Base-by-base conservation (phyloP, 64 coral and sea anemone genomes). In the Orbicella faveolata region DNA sequence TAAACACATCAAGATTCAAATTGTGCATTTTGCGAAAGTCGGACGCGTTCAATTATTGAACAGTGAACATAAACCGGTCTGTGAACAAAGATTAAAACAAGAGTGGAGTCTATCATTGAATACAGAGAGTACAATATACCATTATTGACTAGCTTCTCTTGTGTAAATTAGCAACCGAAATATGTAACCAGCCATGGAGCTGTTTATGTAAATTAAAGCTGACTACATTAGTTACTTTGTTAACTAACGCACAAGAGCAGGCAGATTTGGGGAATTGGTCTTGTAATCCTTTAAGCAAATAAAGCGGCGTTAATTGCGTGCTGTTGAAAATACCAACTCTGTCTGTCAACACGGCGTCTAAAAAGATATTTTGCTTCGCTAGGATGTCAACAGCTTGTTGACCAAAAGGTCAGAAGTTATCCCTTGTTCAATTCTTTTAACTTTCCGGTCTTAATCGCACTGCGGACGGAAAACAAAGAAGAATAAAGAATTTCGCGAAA, bases 281-380 rank as follows among this genome's bases (percentile, higher is more conserved):
- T 63, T 34, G 13, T 81, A 35, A 81, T 63, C 79, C 57, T 81
- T 41, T 83, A 68, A 83, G 62, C 63, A 23, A 55, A 67, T 65
- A 39, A 36, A 83, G 61, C 33, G 18, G 7, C 13, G 77, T 57
- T 79, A 57, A 79, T 79, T 33, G 23, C 51, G 17, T 52, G 20
- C 41, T 23, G 17, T 78, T 23, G 37, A 21, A 53, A 59, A 17
- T 23, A 48, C 18, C 9, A 20, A 8, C 75, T 78, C 39, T 62
- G 26, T 35, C 54, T 62, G 26, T 35, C 54, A 81, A 62, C 15
- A 81, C 25, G 54, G 55, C 9, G 63, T 61, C n/a, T 61, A 12
- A 59, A 59, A 59, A 1, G 55, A 59, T 59, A 59, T 59, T 59
- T 59, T 12, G 55, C 15, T 59, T 59, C 55, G 12, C 55, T 15